These are phyloP conservation scores for Centropus bengalensis DNA, from an alignment of 2,113 vertebrate species.

Conservation along the genomic window DNA sequence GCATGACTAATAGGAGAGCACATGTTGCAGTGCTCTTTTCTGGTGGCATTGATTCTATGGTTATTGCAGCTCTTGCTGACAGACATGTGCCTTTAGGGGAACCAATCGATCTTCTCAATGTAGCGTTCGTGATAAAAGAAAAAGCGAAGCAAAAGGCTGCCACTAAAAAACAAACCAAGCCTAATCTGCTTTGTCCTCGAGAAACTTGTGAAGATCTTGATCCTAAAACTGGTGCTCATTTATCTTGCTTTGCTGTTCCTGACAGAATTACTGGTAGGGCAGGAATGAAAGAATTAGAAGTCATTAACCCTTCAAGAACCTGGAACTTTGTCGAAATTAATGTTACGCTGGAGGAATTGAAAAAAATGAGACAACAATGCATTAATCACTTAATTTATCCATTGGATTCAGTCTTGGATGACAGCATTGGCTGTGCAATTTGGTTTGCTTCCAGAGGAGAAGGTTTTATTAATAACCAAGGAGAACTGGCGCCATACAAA, in stretches of 20 bases:
- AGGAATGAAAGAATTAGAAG: constrained; percentile 85
- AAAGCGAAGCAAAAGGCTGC: constrained; percentile 29
- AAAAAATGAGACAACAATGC: constrained; percentile 74
- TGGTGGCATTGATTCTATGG: constrained; percentile 93
- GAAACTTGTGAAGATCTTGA: not conserved
- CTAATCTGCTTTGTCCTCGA: not conserved
- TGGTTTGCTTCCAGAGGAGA: constrained; percentile 94
- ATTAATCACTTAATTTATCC: constrained; percentile 87
- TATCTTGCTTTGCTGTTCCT: constrained; percentile 80
- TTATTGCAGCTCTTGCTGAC: constrained; percentile 88
- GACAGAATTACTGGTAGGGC: constrained; percentile 89
- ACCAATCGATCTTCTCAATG: constrained; percentile 93
- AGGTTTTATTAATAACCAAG: constrained; percentile 73
- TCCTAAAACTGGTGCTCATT: not conserved
- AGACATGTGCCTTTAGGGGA: constrained; percentile 82
- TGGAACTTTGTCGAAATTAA: constrained; percentile 98
- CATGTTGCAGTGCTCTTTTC: constrained; percentile 90
- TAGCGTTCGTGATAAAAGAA: constrained; percentile 85
- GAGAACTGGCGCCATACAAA: constrained; percentile 70
- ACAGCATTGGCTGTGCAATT: constrained; percentile 95
- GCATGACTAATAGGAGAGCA: constrained; percentile 35
- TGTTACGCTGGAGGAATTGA: constrained; percentile 85
- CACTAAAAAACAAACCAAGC: constrained; percentile 25
- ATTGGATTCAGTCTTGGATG: constrained; percentile 90
- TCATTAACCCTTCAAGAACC: constrained; percentile 79